Percentiles rank a stretch among this genome's conserved stretches.
Evolutionary conservation across 1,140 invertebrate species (phyloP).

Genomic region (Rhyzopertha dominica): DNA sequence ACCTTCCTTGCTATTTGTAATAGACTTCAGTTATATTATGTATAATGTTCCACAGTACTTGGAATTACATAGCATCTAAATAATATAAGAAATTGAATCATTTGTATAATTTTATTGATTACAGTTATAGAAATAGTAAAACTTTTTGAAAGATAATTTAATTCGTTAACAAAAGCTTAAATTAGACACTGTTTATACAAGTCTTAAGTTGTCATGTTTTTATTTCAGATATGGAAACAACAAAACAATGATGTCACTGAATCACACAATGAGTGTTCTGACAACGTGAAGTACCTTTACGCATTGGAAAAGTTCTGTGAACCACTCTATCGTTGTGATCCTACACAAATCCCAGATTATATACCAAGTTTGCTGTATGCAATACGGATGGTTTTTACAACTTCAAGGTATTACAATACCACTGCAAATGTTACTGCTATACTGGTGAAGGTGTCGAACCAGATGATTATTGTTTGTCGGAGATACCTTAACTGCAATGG

Average conservation of each 20-base stretch:
- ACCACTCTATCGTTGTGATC: conserved; percentile 73
- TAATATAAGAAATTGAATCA: too few species aligned
- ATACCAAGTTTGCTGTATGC: conserved; percentile 68
- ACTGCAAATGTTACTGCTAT: conserved; percentile 72
- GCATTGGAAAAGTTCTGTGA: conserved; percentile 81
- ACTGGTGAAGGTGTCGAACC: conserved; percentile 75
- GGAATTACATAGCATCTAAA: too few species aligned
- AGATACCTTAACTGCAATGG: conserved; percentile 62
- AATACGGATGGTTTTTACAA: conserved; percentile 77
- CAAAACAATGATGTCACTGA: conserved; percentile 67
- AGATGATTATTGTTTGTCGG: conserved; percentile 67
- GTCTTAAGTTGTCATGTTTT: too few species aligned
- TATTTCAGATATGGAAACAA: conserved; percentile 67
- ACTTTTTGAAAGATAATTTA: too few species aligned
- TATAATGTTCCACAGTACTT: too few species aligned
- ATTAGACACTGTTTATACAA: too few species aligned
- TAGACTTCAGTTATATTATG: too few species aligned
- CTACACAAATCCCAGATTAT: conserved; percentile 62
- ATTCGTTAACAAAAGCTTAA: too few species aligned
- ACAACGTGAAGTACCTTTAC: conserved; percentile 86
- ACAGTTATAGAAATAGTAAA: too few species aligned
- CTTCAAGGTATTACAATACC: conserved; percentile 79
- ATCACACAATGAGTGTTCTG: conserved; percentile 74
- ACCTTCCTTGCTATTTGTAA: too few species aligned
- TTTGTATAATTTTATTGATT: too few species aligned